Percentiles rank a stretch among this genome's conserved stretches.
These are phyloP conservation scores for Grammomys surdaster DNA, from an alignment of 2,113 vertebrate genomes.

Conservation along the genomic window DNA sequence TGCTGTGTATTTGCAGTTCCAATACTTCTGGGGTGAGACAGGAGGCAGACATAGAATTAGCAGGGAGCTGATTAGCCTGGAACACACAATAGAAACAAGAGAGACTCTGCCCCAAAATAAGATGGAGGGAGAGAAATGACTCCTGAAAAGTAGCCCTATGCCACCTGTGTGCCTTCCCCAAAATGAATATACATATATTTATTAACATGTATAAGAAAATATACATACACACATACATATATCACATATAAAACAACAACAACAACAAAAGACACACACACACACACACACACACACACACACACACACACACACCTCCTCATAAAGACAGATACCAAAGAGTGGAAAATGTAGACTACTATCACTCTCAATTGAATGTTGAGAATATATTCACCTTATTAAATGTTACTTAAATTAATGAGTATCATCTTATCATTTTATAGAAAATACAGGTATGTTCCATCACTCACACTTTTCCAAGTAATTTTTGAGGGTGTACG, in stretches of 20 bases:
- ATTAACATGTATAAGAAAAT: not conserved
- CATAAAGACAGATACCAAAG: constrained; percentile 25
- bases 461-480: not conserved
- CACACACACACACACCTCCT: not conserved
- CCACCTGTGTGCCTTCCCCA: not conserved
- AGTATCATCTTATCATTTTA: constrained; percentile 36
- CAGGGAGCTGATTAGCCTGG: not conserved
- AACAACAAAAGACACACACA: not conserved
- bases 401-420: constrained; percentile 51
- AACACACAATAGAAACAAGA: not conserved
- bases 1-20: not conserved
- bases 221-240: not conserved
- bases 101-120: not conserved
- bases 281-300: not conserved
- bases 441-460: not conserved
- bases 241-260: not conserved
- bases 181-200: not conserved
- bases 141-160: not conserved
- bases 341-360: constrained; percentile 33
- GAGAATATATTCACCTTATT: constrained; percentile 24
- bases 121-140: not conserved
- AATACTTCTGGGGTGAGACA: not conserved
- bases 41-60: not conserved
- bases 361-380: constrained; percentile 38
- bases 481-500: constrained; percentile 43